Conservation (phyloP, 2,113 vertebrate genomes). For the Percina caprodes region DNA sequence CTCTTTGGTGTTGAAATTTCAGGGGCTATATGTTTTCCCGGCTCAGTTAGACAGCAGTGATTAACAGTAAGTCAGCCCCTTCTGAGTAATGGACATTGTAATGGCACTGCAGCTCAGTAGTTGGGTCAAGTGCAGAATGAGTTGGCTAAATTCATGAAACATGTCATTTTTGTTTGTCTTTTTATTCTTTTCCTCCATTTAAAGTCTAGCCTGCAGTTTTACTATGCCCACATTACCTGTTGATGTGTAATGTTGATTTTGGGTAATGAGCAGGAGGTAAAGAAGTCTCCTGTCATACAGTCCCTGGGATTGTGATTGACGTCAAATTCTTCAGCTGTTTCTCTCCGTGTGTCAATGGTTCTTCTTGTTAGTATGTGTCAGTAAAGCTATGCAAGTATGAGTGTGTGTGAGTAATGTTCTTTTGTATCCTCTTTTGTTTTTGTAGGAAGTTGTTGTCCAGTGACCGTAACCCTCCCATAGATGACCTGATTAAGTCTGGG, state of each 20-base stretch:
- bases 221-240: too few relatives aligned
- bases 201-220: neutral
- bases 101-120: slow-evolving; percentile 12
- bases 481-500: slow-evolving; percentile 98
- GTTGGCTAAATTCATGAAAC: neutral
- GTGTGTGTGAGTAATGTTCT: slow-evolving; percentile 16
- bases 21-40: slow-evolving; percentile 23
- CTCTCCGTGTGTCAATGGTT: neutral
- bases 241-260: neutral
- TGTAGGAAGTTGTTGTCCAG: slow-evolving; percentile 97
- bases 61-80: slow-evolving; percentile 14
- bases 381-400: neutral
- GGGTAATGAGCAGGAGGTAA: neutral
- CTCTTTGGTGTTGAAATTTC: slow-evolving; percentile 44
- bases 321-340: slow-evolving; percentile 29
- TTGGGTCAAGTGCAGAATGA: neutral
- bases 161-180: neutral
- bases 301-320: neutral
- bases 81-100: slow-evolving; percentile 42
- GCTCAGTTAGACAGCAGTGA: slow-evolving; percentile 9
- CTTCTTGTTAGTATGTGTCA: slow-evolving; percentile 7
- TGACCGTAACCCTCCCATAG: slow-evolving; percentile 98
- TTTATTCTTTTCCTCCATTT: neutral
- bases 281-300: neutral
- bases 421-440: slow-evolving; percentile 46